phyloP scores from a whole-genome alignment of 2,888 invertebrate species.

The Nymphalis urticae region DNA sequence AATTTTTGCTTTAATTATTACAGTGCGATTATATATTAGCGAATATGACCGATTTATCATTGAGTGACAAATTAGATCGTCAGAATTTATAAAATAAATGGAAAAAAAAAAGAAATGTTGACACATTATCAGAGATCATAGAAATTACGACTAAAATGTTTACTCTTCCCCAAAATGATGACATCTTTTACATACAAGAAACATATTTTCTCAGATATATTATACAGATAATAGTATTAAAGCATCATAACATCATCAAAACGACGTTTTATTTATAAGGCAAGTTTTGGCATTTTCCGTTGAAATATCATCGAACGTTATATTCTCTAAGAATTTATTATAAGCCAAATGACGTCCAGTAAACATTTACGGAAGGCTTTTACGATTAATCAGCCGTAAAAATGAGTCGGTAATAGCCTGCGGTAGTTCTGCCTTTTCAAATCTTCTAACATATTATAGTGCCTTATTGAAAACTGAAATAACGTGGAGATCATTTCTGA shows the following conservation, averaged over 20 bases:
- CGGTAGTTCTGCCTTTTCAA: conserved; percentile 26
- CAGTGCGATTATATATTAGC: no score
- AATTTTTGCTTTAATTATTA: no score
- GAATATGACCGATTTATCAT: no score
- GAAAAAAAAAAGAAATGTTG: no score
- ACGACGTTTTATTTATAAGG: background rate
- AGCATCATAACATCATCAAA: background rate
- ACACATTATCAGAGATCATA: background rate
- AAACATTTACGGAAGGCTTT: conserved; percentile 35
- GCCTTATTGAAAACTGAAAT: conserved; percentile 28
- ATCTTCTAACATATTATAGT: conserved; percentile 31
- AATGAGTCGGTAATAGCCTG: conserved; percentile 32
- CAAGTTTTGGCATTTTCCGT: background rate
- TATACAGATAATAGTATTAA: background rate
- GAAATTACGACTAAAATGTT: no score
- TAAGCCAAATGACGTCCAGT: conserved; percentile 33
- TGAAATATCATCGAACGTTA: conserved; percentile 13
- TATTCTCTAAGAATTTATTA: conserved; percentile 27
- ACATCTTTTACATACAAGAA: background rate
- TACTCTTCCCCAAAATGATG: background rate
- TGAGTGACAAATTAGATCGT: no score
- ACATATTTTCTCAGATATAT: background rate
- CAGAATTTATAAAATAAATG: no score
- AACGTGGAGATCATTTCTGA: conserved; percentile 8
- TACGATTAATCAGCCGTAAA: conserved; percentile 39